Base-by-base conservation (phyloP, 2,888 invertebrate genomes). In the Digitonthophagus gazella region DNA sequence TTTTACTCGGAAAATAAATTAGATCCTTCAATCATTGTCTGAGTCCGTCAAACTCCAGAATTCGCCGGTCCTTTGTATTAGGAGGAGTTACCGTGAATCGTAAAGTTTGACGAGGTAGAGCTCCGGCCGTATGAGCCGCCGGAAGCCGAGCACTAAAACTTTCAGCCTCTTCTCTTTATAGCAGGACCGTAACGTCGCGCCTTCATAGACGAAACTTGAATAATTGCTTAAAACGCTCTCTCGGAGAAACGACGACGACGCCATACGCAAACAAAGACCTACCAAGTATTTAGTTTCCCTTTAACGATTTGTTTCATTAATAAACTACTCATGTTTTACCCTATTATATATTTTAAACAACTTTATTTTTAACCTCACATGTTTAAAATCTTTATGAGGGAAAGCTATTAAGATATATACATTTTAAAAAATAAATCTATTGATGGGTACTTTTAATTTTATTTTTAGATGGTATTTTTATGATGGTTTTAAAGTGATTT, bases 71-170 rank as follows among this genome's bases (percentile, higher is more conserved):
- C 15, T 19, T 61, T 20, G 18, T 61, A 18, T 61, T 20, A 61
- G 19, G 5, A 20, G 61, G 61, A 61, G 61, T 61, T 61, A 61
- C 61, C 8, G 61, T 61, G 20, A 19, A 20, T 20, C 61, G 61
- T 61, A 61, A 61, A 61, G 61, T 61, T 61, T 61, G 61, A 61
- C 61, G 20, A 20, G 61, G 18, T 18, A 61, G n/a, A 61, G 61
- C 61, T 61, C 28, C 18, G 61, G n/a, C 18, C 61, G 20, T 61
- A 61, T 61, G 61, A 61, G 61, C 61, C 18, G n/a, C 61, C 6
- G n/a, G 18, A n/a, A 20, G 19, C 19, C 61, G 61, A 61, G 61
- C 20, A 61, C 61, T 61, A 61, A 61, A 61, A 61, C 61, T 61
- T 61, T 61, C 61, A 61, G 61, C 6, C 18, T 16, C 19, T 19